These are phyloP conservation scores for Sisyra nigra DNA, from an alignment of 2,888 invertebrate genomes.

Conservation along the genomic window DNA sequence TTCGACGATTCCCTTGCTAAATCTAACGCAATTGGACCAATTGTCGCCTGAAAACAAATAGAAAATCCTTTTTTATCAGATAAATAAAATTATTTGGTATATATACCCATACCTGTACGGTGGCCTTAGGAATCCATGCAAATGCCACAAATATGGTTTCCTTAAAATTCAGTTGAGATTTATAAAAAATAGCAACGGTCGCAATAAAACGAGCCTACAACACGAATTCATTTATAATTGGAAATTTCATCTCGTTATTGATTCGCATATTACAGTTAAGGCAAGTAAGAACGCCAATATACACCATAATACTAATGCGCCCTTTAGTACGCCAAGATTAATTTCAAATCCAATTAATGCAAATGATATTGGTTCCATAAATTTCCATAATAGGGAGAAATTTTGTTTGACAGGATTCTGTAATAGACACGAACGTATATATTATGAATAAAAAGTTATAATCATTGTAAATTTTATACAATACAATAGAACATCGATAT, in stretches of 20 bases:
- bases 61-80: no score
- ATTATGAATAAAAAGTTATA: no score
- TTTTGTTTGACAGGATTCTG: conserved; percentile 37
- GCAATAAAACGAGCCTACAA: conserved; percentile 32
- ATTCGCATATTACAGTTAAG: conserved; percentile 25
- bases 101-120: conserved; percentile 48
- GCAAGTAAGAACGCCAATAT: conserved; percentile 26
- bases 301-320: conserved; percentile 31
- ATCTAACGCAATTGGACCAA: conserved; percentile 46
- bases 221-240: conserved; percentile 5
- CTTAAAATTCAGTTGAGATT: conserved; percentile 37
- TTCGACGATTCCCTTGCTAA: conserved; percentile 25
- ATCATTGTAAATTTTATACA: no score
- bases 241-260: no score
- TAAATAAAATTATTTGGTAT: no score
- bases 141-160: conserved; percentile 55
- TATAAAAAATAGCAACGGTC: conserved; percentile 29
- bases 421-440: conserved; percentile 10
- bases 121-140: conserved; percentile 64
- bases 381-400: conserved; percentile 47
- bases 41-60: conserved; percentile 30
- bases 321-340: conserved; percentile 34
- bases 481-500: no score
- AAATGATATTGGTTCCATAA: conserved; percentile 60
- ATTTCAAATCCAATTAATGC: conserved; percentile 65